These are phyloP conservation scores for Hemibagrus wyckioides DNA, from an alignment of 2,113 vertebrate species.

Conservation along the genomic window DNA sequence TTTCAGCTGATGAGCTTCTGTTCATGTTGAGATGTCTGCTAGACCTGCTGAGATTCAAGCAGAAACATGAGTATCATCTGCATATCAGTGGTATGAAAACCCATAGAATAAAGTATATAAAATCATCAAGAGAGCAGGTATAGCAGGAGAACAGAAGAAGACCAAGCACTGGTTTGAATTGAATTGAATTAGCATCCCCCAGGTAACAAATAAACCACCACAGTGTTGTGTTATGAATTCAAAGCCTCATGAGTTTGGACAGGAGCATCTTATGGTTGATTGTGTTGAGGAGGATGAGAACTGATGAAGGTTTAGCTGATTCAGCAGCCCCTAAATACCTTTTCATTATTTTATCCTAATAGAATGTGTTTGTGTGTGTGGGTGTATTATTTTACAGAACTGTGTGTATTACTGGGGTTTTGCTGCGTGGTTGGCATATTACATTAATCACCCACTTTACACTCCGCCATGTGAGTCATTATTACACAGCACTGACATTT, in stretches of 20 bases:
- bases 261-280: no score
- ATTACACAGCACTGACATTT: background rate
- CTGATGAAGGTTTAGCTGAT: background rate
- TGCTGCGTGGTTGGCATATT: conserved; percentile 87
- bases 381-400: conserved; percentile 72
- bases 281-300: background rate
- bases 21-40: background rate
- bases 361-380: conserved; percentile 15
- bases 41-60: background rate
- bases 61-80: background rate
- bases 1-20: no score
- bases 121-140: background rate
- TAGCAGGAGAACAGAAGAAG: background rate
- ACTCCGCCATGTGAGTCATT: conserved; percentile 84
- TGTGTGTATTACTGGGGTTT: conserved; percentile 88
- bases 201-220: no score
- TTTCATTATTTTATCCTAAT: background rate
- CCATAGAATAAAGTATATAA: background rate
- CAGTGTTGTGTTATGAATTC: background rate
- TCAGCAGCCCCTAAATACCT: no score
- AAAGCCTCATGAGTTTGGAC: no score
- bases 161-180: background rate
- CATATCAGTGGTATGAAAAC: background rate
- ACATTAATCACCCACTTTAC: conserved; percentile 90
- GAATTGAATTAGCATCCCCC: background rate